Base-by-base conservation (phyloP, 2,888 invertebrate genomes). In the Pegoplata infirma region DNA sequence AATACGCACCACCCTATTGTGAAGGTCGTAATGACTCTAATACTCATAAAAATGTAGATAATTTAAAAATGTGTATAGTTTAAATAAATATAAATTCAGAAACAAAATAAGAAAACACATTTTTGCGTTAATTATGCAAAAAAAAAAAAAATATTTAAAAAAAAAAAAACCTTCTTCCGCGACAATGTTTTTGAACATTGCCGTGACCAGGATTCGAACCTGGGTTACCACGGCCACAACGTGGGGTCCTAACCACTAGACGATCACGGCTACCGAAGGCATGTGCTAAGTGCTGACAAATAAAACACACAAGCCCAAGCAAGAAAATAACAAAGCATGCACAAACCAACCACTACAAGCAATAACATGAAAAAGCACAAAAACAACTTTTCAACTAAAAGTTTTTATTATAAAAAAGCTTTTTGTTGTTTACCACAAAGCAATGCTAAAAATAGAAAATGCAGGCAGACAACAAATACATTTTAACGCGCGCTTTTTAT, bases 211-310 rank as follows among this genome's bases (percentile, higher is more conserved):
- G 88, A 88, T 88, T 88, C 88, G 88, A 88, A 88, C 88, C 88
- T 88, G 88, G 88, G 88, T 88, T 88, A 88, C 88, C 85, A 88
- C 88, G 88, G 88, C 88, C 88, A 88, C 88, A 88, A 88, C 88
- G 88, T 88, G 85, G 88, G 88, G 88, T 88, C 88, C 88, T 88
- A 88, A 88, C 87, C 87, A 88, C 87, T 88, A 88, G 87, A 88
- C 87, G 87, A 88, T 88, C 88, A 88, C 88, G 88, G 88, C 88
- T 88, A 83, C 19, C 5, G 80, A 69, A 79, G 80, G 75, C 63
- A 51, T 76, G 36, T 40, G 1, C 46, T n/a, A 5, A 3, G 1
- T 12, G 10, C 8, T 1, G 1, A 10, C 0, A 51, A 19, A 58
- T 16, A 19, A 19, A 1, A 7, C 25, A 58, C 16, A 56, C 14